These are phyloP conservation scores for Bradypodion pumilum DNA, from an alignment of 2,797 vertebrate genomes.

Conservation along the genomic window DNA sequence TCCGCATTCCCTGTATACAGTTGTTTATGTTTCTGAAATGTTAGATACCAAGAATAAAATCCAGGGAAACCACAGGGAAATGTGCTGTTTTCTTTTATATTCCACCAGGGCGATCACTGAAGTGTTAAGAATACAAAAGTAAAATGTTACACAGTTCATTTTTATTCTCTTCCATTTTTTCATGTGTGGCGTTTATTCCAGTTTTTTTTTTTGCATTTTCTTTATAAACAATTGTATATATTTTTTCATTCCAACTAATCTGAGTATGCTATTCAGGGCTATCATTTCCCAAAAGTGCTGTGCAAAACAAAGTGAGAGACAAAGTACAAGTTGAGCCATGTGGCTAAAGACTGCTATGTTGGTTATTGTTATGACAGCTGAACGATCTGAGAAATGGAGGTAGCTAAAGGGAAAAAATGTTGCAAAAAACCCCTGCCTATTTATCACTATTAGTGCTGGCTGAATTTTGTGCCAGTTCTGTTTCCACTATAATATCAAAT, in stretches of 20 bases:
- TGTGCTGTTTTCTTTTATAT: not conserved
- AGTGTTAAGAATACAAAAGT: not conserved
- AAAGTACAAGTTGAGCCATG: not conserved
- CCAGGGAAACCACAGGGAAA: not conserved
- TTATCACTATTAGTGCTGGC: too few relatives aligned
- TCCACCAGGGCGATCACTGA: not conserved
- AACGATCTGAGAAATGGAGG: not conserved
- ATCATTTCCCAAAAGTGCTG: not conserved
- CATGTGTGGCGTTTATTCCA: not conserved
- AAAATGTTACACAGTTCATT: not conserved
- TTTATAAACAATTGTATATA: not conserved
- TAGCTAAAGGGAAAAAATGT: not conserved
- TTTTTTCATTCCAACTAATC: not conserved
- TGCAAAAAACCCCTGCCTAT: not conserved
- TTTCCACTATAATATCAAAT: not conserved
- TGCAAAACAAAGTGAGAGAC: not conserved
- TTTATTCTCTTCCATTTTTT: not conserved
- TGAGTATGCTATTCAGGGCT: not conserved
- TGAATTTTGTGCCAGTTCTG: not conserved
- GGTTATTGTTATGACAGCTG: not conserved
- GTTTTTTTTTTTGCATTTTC: not conserved
- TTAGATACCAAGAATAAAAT: not conserved
- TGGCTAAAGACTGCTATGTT: not conserved
- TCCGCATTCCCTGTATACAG: conserved; percentile 8
- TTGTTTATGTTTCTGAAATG: conserved; percentile 16